Evolutionary conservation across 64 coral and sea anemone species (phyloP), one percentile per base, ranked within the genome.

Genomic region (Montipora capricornis): DNA sequence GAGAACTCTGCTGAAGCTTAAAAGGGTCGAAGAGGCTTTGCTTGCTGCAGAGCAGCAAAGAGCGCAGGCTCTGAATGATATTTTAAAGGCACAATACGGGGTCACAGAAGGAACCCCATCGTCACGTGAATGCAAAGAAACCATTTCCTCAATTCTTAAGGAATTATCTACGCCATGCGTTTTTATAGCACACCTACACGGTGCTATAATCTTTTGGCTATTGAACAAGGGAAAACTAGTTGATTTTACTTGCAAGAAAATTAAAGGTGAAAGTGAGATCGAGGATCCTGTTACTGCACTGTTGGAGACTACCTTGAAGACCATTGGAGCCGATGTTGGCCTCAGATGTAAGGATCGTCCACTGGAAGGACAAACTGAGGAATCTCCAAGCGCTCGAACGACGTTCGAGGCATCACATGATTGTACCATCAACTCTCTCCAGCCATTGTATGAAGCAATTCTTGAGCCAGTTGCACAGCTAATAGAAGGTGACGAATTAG

Each of bases 331-430:
- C 20, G 66, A 17, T 64, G 44, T 84, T 20, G 55, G 58, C 7
- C 44, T 64, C 19, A 77, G 45, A 77, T 77, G 75, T 12, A 44
- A 77, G 37, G 47, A 77, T 77, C 75, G 75, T 77, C 47, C 75
- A 11, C 12, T 77, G 75, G 44, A 77, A 10, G 75, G 47, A 11
- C 37, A 14, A 47, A 46, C 8, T 47, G 75, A 77, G 2, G 10
- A 77, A 15, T 44, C 14, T 6, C 4, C 8, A 8, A 6, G 47
- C 7, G 2, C 11, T 47, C 47, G 10, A 20, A 46, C 53, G 13
- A 6, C 15, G 7, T 19, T 1, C 4, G 47, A 80, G 8, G 5
- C 77, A 45, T 20, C 49, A 37, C 37, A 37, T 5, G 19, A 6
- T 8, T 53, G 49, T 19, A 24, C 48, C 1, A 20, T 4, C 14